Evolutionary conservation across 2,888 invertebrate species (phyloP), one percentile per base, ranked within the genome.

Genomic region (Colletes collaris): DNA sequence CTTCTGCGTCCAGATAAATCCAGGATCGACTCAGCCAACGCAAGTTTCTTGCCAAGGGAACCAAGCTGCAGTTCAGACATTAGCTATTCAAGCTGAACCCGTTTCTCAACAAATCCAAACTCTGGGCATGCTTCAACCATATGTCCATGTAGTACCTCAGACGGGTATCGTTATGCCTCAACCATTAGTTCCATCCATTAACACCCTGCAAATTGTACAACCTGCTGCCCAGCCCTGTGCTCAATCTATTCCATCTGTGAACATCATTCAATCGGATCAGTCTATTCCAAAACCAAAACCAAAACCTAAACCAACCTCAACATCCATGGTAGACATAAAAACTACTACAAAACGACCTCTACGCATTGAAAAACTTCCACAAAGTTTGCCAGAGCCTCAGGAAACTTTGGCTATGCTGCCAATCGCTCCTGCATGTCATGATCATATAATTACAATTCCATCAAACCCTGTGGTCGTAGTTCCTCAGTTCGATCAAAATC

Each of bases 1-100:
- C 37, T 52, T 81, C 40, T 71, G 60, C 7, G 58, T 81, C 1
- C 16, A 81, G 4, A 71, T 81, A 35, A 59, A 72, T 0, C 58
- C 81, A 40, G 46, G 8, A 35, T 53, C 49, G 0, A 3, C 35
- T 13, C 65, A 77, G 2, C 11, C 10, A 2, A 6, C 4, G 0
- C 79, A 68, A 8, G 4, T 49, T 6, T 10, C 67, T 7, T 65
- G 79, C 37, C 65, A 52, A 2, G 49, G 4, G 5, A 49, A 46
- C 8, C 60, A 65, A 44, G 13, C 46, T n/a, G 8, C 4, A n/a
- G 44, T 4, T 40, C 78, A 62, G 8, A 56, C 60, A 16, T 0
- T 55, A 16, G 35, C 7, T 7, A 0, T 72, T 3, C 72, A 68
- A 0, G 8, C 78, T 19, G 56, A 71, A 10, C 6, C 53, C 7